Percentiles rank a stretch among this genome's conserved stretches.
Evolutionary conservation across 2,888 invertebrate species (phyloP).

Genomic region (Eurois occulta): DNA sequence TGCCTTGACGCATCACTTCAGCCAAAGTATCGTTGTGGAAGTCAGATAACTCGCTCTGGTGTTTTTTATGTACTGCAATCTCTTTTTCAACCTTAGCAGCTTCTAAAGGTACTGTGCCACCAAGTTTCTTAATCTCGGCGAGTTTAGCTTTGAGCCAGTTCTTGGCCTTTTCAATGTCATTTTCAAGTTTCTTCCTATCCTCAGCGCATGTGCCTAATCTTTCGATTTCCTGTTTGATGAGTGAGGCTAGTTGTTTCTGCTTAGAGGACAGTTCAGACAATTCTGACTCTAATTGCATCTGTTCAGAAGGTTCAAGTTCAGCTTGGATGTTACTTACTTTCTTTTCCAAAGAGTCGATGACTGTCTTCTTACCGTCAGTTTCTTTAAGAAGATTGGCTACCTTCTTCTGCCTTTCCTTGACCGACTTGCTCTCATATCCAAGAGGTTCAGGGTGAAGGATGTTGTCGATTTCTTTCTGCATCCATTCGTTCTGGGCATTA

Average conservation of each 20-base stretch:
- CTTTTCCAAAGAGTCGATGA: conserved; percentile 95
- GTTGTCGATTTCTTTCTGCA: conserved; percentile 93
- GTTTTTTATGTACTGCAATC: conserved; percentile 93
- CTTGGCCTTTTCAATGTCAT: conserved; percentile 94
- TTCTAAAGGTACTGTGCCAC: conserved; percentile 94
- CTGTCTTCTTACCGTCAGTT: conserved; percentile 95
- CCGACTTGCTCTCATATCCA: conserved; percentile 94
- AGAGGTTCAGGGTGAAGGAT: conserved; percentile 92
- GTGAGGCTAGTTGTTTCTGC: conserved; percentile 93
- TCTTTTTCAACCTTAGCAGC: conserved; percentile 96
- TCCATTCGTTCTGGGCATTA: conserved; percentile 94
- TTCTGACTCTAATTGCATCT: conserved; percentile 94
- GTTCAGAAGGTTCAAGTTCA: conserved; percentile 96
- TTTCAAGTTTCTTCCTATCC: conserved; percentile 94
- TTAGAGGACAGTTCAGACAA: conserved; percentile 93
- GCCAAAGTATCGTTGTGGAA: conserved; percentile 94
- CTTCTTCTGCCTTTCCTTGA: conserved; percentile 93
- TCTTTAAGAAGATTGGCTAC: conserved; percentile 95
- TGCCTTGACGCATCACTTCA: conserved; percentile 94
- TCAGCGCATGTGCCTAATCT: conserved; percentile 93
- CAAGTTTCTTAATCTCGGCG: conserved; percentile 93
- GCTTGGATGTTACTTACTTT: conserved; percentile 95
- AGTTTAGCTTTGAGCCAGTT: conserved; percentile 95
- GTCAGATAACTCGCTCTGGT: conserved; percentile 94
- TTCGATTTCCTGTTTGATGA: conserved; percentile 94